Evolutionary conservation across 2,113 vertebrate species (phyloP).

Genomic region (Phylloscopus trochilus): DNA sequence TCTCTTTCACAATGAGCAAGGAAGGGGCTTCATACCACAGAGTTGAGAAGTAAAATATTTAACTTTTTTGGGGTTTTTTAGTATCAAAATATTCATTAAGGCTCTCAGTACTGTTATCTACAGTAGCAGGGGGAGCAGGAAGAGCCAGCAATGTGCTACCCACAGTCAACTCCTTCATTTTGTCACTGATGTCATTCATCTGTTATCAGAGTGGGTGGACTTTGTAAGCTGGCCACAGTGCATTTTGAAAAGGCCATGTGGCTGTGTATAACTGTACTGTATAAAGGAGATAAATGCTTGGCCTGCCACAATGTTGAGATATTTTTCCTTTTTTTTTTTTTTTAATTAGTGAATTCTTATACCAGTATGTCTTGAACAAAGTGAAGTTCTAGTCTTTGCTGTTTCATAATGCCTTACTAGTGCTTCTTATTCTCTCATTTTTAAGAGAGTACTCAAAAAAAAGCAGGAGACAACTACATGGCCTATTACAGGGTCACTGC

Average conservation of each 20-base stretch:
- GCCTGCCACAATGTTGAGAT: neutral
- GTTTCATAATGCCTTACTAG: neutral
- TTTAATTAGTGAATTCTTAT: neutral
- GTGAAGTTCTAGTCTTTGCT: neutral
- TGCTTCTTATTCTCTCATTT: neutral
- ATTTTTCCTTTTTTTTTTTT: neutral
- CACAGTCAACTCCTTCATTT: accelerated
- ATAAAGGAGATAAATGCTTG: neutral
- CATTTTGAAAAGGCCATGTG: neutral
- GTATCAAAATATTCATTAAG: neutral
- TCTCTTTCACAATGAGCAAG: neutral
- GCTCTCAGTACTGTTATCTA: neutral
- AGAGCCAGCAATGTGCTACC: neutral
- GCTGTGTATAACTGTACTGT: neutral
- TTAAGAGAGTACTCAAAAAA: neutral
- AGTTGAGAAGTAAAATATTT: neutral
- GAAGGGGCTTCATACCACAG: accelerated
- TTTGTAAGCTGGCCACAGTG: neutral
- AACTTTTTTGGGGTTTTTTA: neutral
- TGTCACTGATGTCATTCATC: neutral
- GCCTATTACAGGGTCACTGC: neutral
- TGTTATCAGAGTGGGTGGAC: conserved; percentile 10
- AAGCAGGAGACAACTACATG: neutral
- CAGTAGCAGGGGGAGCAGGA: neutral
- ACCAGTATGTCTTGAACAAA: neutral